Percentiles rank a stretch among this genome's conserved stretches.
These are phyloP conservation scores for Macrosoma leucophasiata DNA, from an alignment of 2,888 invertebrate genomes.

Conservation along the genomic window DNA sequence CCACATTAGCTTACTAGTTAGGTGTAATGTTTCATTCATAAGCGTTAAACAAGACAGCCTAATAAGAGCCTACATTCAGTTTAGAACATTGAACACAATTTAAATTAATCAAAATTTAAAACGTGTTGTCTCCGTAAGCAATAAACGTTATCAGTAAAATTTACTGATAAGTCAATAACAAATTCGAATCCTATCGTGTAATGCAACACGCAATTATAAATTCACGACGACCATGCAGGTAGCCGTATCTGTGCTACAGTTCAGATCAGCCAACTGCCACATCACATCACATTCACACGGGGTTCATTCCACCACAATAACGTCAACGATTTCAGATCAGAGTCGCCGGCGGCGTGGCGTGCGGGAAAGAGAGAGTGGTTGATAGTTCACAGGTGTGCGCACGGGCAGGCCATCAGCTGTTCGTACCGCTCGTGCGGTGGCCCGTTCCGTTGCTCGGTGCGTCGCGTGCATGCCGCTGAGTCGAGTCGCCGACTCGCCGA, in stretches of 20 bases:
- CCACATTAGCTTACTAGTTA: too few relatives aligned
- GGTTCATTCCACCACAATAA: slow-evolving; percentile 36
- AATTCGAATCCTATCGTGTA: too few relatives aligned
- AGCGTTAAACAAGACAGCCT: too few relatives aligned
- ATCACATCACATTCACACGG: slow-evolving; percentile 34
- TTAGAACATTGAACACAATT: too few relatives aligned
- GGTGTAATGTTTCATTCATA: too few relatives aligned
- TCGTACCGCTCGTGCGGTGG: slow-evolving; percentile 53
- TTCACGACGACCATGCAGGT: too few relatives aligned
- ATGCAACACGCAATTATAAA: too few relatives aligned
- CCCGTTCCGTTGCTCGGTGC: slow-evolving; percentile 28
- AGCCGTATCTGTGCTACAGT: slow-evolving; percentile 4
- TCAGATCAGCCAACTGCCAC: slow-evolving; percentile 9
- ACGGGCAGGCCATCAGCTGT: slow-evolving; percentile 63
- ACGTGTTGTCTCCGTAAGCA: too few relatives aligned
- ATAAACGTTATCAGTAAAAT: too few relatives aligned
- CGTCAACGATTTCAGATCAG: slow-evolving; percentile 44
- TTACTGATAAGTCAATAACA: too few relatives aligned
- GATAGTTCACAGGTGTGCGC: slow-evolving; percentile 61
- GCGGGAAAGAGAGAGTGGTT: slow-evolving; percentile 58
- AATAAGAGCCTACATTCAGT: too few relatives aligned
- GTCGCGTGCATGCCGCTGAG: slow-evolving; percentile 1
- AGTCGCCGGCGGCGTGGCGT: slow-evolving; percentile 43
- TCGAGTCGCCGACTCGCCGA: background rate
- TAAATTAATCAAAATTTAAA: too few relatives aligned